Conservation (phyloP, 2,797 vertebrate genomes). For the Micropoecilia bifurca region DNA sequence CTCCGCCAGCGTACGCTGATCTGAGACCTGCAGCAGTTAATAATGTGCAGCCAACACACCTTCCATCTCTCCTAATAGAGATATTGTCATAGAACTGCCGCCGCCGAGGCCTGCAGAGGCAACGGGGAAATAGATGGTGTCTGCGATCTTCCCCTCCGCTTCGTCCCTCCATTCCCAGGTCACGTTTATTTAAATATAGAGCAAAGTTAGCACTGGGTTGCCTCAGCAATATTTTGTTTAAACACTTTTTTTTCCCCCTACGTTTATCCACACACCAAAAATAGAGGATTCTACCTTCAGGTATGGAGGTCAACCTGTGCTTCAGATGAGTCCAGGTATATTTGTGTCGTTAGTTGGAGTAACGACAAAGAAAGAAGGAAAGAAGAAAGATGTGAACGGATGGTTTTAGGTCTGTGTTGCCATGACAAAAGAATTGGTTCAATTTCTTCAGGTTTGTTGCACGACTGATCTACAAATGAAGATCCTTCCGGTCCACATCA, state of each 20-base stretch:
- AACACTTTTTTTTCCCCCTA: neutral
- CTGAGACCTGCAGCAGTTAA: constrained; percentile 70
- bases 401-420: neutral
- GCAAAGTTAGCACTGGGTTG: neutral
- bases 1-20: constrained; percentile 52
- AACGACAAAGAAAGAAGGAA: neutral
- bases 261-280: neutral
- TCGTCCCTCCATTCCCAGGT: neutral
- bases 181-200: constrained; percentile 5
- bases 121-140: neutral
- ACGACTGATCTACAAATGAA: neutral
- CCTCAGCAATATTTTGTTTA: neutral
- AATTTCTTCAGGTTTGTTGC: neutral
- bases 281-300: neutral
- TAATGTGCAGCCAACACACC: constrained; percentile 68
- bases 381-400: neutral
- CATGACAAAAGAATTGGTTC: neutral
- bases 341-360: neutral
- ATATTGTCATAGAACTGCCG: constrained; percentile 74
- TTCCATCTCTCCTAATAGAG: constrained; percentile 81
- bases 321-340: neutral
- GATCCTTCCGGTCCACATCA: neutral
- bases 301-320: neutral
- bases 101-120: constrained; percentile 51
- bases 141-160: neutral